Evolutionary conservation across 2,888 invertebrate species (phyloP), one percentile per base, ranked within the genome.

Genomic region (Drosophila greeni): DNA sequence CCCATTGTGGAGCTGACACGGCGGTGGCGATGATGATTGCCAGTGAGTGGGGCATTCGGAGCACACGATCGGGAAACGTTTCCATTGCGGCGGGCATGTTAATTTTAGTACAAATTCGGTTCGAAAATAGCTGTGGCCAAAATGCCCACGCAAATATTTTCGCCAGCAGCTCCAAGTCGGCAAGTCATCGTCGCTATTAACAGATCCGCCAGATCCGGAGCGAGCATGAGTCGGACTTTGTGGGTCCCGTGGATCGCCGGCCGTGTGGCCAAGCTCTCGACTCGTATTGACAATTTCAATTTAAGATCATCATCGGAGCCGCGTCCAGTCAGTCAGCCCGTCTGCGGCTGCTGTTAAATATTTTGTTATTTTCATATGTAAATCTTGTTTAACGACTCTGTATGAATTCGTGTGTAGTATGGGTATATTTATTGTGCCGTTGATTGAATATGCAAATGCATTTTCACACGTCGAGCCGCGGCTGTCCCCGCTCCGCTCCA

Each of bases 401-500:
- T 81, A 81, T 81, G 81, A 81, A 81, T 81, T 82, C 82, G 78
- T 79, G 67, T 80, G 75, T 76, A 76, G 71, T 58, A 70, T 72
- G 56, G 66, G 65, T 67, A 68, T 72, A 82, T 82, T 81, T 82
- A 81, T 81, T 81, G 83, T 86, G 78, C 68, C 75, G 83, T 79
- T 86, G 77, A 86, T 86, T 86, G 81, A 86, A 86, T 85, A 86
- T 86, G 86, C 86, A 86, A 86, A 86, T 86, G 85, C 76, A 77
- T 81, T 86, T 86, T 86, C 86, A 86, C 86, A 86, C 86, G 81
- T 86, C 75, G 68, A 57, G 20, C 64, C 59, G 36, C 48, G 33
- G 54, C 48, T 23, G 42, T n/a, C 56, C 43, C 70, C 54, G 65
- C 43, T 61, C 43, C 49, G 26, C 60, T 18, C 58, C 20, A n/a